Base-by-base conservation (phyloP, 2,888 invertebrate genomes). In the Aproaerema taeniolella region DNA sequence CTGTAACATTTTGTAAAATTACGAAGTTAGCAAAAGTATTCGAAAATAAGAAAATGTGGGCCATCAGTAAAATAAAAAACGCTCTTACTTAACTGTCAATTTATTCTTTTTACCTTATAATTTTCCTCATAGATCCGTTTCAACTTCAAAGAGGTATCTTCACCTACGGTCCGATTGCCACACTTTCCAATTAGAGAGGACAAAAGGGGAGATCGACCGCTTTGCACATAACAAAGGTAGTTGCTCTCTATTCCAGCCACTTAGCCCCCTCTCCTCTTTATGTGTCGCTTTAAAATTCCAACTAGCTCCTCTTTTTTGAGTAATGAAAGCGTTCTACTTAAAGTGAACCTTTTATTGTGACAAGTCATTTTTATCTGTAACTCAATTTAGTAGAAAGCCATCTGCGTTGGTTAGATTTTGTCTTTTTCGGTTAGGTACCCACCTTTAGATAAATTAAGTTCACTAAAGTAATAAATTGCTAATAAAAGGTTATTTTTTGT, bases 161-260 rank as follows among this genome's bases (percentile, higher is more conserved):
- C 20, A 4, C 20, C 8, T 8, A 20, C 5, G 20, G 8, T 4
- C 20, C 20, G 8, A 20, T 20, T 20, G 26, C n/a, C 6, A 20
- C 67, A 59, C 67, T 71, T 68, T 58, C 66, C 73, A 77, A 77
- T 78, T 74, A 75, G 59, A 60, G 52, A 60, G 61, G 58, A 60
- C 64, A 61, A 55, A 60, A 56, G 55, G 44, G 60, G 56, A 60
- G 56, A 60, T 61, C 53, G 61, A 53, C 58, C 61, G 54, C 58
- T 67, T 62, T 50, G 58, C n/a, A 26, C 8, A 26, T 64, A 63
- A 67, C 67, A 70, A 67, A 73, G 70, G 68, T 65, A 66, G 67
- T 64, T 61, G 57, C 62, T 56, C 63, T 60, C 67, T 60, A 62
- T 67, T 63, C 62, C 58, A 49, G 67, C 67, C 76, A 76, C 74